Evolutionary conservation across 2,113 vertebrate species (phyloP), one percentile per base, ranked within the genome.

Genomic region (Trochalopteron elliotii): DNA sequence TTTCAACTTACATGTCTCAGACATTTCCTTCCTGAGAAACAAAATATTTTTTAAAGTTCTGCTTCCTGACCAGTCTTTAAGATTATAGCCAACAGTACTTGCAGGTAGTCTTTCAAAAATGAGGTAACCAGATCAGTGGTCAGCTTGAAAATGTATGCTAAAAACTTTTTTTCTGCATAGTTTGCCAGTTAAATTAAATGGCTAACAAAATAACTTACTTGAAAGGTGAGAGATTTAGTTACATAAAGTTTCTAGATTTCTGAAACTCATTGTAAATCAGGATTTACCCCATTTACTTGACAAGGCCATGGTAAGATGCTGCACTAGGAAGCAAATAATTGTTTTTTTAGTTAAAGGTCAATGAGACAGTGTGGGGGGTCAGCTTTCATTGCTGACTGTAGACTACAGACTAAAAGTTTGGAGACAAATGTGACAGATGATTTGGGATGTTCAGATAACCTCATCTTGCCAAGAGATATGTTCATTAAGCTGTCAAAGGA

Each of bases 401-500:
- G 71, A n/a, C 71, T 89, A 39, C 39, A 81, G 44, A 47, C 59
- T 72, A 63, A 71, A 96, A 92, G 80, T 95, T 95, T 91, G 89
- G 55, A 93, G 64, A 87, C 76, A 87, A 81, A 85, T 81, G 52
- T 94, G 94, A 86, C 63, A 81, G 68, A 93, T 79, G 57, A 95
- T 95, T 95, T 91, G 52, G 79, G 85, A 70, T 87, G 63, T 95
- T 95, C 90, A 49, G 67, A 91, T 94, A 83, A 76, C 77, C 86
- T 93, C 71, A 40, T 91, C 77, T 93, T 96, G 72, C 69, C 94
- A 60, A 85, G 83, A 83, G 68, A 93, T 84, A 74, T 37, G 83
- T 90, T 96, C 83, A 97, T 96, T 96, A 96, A 68, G 87, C 92
- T 97, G 74, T 95, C 92, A 95, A 88, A 89, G 44, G 95, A 92